A percentile compares a stretch with the other conserved stretches of the same genome.
These are phyloP conservation scores for Brenthis daphne DNA, from an alignment of 2,888 invertebrate species.

Conservation along the genomic window DNA sequence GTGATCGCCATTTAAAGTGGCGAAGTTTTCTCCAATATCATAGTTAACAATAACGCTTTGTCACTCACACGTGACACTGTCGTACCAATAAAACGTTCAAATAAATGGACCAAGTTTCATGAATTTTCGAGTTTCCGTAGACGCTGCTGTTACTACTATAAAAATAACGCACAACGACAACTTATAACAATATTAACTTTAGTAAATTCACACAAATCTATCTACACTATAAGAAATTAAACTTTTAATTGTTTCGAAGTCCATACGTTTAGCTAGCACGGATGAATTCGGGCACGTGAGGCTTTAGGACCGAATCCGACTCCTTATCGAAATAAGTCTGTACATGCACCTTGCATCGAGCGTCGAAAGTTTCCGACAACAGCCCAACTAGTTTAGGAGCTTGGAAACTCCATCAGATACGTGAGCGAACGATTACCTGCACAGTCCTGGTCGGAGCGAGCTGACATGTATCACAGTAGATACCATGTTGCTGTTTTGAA, in stretches of 20 bases:
- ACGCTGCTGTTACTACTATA: not conserved
- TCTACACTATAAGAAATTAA: conserved; percentile 9
- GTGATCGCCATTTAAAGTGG: conserved; percentile 65
- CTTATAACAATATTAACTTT: not conserved
- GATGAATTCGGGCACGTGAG: conserved; percentile 54
- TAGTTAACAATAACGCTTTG: conserved; percentile 46
- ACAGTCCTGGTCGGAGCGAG: conserved; percentile 43
- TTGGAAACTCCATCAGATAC: conserved; percentile 79
- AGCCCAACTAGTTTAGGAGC: conserved; percentile 78
- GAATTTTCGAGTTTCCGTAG: conserved; percentile 7
- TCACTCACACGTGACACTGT: conserved; percentile 36
- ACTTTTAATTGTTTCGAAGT: conserved; percentile 23
- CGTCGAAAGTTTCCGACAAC: conserved; percentile 72
- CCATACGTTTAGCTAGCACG: conserved; percentile 18
- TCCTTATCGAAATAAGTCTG: conserved; percentile 70
- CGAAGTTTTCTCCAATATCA: conserved; percentile 47
- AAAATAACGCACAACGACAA: not conserved
- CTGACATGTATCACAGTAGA: conserved; percentile 42
- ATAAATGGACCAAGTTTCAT: conserved; percentile 15
- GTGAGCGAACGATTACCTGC: conserved; percentile 74
- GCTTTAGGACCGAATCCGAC: conserved; percentile 69
- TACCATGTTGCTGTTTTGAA: conserved; percentile 33
- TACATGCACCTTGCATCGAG: conserved; percentile 65
- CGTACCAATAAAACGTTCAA: conserved; percentile 27
- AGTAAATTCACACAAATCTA: not conserved